Evolutionary conservation across 2,113 vertebrate genomes (phyloP).

Genomic region (Pangasianodon hypophthalmus): DNA sequence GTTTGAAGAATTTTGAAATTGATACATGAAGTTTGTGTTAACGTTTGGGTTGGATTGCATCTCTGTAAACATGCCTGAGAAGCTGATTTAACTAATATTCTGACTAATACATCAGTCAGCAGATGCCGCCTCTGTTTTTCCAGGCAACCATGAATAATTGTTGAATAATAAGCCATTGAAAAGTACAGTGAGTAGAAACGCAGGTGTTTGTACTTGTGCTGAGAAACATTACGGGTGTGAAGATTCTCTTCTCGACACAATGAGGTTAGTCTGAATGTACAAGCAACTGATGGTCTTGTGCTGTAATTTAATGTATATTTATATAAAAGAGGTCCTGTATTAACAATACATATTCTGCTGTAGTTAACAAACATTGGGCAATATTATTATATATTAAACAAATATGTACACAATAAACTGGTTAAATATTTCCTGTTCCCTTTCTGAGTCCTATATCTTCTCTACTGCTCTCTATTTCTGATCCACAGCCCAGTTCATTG

Average conservation of each 20-base stretch:
- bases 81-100: background rate
- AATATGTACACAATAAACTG: constrained; percentile 12
- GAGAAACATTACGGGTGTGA: background rate
- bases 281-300: background rate
- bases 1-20: background rate
- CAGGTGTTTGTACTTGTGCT: background rate
- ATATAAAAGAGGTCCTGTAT: background rate
- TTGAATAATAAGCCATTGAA: background rate
- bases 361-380: background rate
- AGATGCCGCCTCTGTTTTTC: background rate
- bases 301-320: constrained; percentile 3
- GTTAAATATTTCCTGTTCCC: background rate
- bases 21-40: background rate
- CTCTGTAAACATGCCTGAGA: background rate
- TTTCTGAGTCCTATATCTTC: background rate
- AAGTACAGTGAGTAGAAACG: background rate
- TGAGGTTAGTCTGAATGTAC: background rate
- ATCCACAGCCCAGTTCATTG: background rate
- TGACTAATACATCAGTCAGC: too few species aligned
- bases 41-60: background rate
- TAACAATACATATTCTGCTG: background rate
- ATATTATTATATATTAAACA: background rate
- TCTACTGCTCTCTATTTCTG: background rate
- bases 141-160: background rate
- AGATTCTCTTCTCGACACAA: background rate